Percentiles rank a stretch among this genome's conserved stretches.
phyloP scores from a whole-genome alignment of 2,113 vertebrate genomes.

The Marmota monax region DNA sequence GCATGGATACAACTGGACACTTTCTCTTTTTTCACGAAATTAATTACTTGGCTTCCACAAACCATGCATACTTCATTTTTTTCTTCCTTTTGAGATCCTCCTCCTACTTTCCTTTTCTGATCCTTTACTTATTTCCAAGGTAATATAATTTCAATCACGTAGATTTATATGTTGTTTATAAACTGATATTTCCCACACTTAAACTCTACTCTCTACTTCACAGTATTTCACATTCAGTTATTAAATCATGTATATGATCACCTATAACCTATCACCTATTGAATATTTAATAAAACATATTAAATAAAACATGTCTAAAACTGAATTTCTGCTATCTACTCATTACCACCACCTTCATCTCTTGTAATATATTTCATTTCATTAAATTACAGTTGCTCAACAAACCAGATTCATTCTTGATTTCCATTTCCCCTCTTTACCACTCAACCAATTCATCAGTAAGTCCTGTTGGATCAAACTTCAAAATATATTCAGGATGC shows the following conservation, averaged over 20 bases:
- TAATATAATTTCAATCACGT: neutral
- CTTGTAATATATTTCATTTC: neutral
- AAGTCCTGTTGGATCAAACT: neutral
- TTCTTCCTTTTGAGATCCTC: neutral
- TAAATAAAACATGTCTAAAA: neutral
- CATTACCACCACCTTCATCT: neutral
- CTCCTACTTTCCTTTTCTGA: neutral
- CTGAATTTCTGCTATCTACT: neutral
- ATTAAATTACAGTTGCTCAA: neutral
- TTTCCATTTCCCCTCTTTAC: neutral
- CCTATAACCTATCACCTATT: neutral
- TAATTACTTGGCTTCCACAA: neutral
- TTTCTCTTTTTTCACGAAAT: neutral
- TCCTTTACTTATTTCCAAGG: neutral
- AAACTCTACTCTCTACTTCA: neutral
- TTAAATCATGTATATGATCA: neutral
- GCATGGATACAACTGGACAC: neutral
- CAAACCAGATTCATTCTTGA: neutral
- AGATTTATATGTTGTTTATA: neutral
- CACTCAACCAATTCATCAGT: neutral
- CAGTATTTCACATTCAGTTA: conserved; percentile 11
- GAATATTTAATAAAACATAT: neutral
- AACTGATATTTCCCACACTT: neutral
- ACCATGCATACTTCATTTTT: neutral
- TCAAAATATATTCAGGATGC: neutral